Percentiles rank a stretch among this genome's conserved stretches.
phyloP scores from a whole-genome alignment of 2,113 vertebrate genomes.

The pig (Sus scrofa) region DNA sequence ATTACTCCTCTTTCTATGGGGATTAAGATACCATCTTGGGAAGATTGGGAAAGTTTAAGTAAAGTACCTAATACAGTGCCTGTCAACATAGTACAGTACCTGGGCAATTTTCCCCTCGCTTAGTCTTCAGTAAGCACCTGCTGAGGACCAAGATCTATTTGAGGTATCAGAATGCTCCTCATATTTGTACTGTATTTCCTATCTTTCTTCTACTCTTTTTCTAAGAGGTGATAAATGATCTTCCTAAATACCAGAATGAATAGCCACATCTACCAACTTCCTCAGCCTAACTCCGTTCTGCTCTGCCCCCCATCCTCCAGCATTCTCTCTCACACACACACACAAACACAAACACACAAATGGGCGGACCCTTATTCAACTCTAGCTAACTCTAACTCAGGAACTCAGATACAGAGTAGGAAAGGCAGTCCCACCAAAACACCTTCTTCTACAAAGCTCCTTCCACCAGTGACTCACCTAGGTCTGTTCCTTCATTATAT shows the following conservation, averaged over 20 bases:
- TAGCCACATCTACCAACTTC: background rate
- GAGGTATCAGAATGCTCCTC: background rate
- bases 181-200: background rate
- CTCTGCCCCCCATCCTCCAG: background rate
- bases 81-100: background rate
- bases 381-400: background rate
- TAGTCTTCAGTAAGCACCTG: background rate
- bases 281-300: background rate
- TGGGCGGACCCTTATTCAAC: background rate
- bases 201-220: background rate
- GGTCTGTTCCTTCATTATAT: background rate
- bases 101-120: background rate
- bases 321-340: background rate
- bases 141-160: background rate
- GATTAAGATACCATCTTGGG: background rate
- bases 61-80: background rate
- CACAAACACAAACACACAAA: background rate
- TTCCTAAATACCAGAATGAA: slow-evolving; percentile 47
- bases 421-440: background rate
- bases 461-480: background rate
- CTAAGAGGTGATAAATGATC: background rate
- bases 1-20: background rate
- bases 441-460: background rate
- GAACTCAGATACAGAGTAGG: background rate
- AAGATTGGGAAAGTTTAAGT: background rate